phyloP scores from a whole-genome alignment of 2,113 vertebrate species.

The Alaudala cheleensis region DNA sequence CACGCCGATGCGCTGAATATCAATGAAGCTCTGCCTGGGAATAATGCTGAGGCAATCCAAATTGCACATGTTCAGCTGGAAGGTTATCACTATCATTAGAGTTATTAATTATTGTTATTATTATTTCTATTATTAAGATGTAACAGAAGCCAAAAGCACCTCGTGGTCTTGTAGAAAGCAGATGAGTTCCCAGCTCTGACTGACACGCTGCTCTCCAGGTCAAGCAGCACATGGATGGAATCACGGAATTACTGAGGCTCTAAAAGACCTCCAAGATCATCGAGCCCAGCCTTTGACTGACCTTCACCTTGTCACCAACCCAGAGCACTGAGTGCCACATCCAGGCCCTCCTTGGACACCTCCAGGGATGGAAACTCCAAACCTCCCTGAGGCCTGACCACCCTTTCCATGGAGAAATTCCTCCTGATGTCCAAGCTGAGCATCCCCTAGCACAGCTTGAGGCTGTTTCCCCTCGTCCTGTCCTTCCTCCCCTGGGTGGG shows the following conservation, averaged over 20 bases:
- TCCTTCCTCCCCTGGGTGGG: background rate
- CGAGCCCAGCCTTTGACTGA: rapidly evolving
- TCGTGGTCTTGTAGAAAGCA: background rate
- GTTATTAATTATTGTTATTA: constrained; percentile 68
- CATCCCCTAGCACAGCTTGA: too few species aligned
- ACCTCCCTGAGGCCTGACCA: background rate
- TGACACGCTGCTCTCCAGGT: rapidly evolving
- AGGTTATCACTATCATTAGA: constrained; percentile 60
- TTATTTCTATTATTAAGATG: constrained; percentile 56
- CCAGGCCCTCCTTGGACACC: background rate
- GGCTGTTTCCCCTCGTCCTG: background rate
- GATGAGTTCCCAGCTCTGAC: background rate
- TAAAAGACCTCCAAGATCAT: background rate
- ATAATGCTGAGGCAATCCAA: constrained; percentile 63
- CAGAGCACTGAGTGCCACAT: rapidly evolving
- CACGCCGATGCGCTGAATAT: constrained; percentile 54
- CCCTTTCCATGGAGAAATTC: background rate
- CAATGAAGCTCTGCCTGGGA: constrained; percentile 70
- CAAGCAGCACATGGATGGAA: rapidly evolving
- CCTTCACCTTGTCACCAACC: background rate
- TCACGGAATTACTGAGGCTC: background rate
- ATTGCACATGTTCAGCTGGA: constrained; percentile 62
- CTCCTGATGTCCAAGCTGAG: rapidly evolving
- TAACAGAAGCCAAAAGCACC: background rate
- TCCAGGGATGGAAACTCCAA: background rate